Conservation (phyloP, 2,888 invertebrate genomes). For the Platyscelio sp. region DNA sequence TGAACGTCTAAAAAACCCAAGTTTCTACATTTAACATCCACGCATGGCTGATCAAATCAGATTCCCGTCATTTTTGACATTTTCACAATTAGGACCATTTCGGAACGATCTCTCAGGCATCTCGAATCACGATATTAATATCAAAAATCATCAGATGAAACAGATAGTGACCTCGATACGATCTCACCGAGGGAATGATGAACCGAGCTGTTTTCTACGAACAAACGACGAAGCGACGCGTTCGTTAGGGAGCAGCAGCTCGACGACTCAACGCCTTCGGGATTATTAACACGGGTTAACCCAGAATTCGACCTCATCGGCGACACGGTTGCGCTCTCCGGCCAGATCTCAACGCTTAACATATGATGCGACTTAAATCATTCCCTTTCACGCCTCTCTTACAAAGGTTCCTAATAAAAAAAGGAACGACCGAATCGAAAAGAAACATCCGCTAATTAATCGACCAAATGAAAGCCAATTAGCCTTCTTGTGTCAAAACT, state of each 20-base stretch:
- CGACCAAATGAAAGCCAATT: slow-evolving; percentile 70
- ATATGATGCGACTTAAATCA: slow-evolving; percentile 75
- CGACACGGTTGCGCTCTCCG: slow-evolving; percentile 48
- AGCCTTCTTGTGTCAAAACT: slow-evolving; percentile 50
- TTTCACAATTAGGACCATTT: slow-evolving; percentile 41
- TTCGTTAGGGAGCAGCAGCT: slow-evolving; percentile 61
- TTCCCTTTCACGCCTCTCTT: slow-evolving; percentile 66
- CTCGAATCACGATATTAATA: slow-evolving; percentile 51
- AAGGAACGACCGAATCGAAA: slow-evolving; percentile 6
- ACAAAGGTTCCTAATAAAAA: slow-evolving; percentile 26
- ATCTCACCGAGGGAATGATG: slow-evolving; percentile 49
- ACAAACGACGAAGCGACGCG: slow-evolving; percentile 58
- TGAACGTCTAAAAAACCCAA: background rate
- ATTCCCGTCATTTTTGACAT: slow-evolving; percentile 50
- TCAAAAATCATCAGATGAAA: slow-evolving; percentile 55
- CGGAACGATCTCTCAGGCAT: background rate
- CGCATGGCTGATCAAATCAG: slow-evolving; percentile 35
- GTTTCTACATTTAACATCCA: slow-evolving; percentile 35
- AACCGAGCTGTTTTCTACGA: slow-evolving; percentile 58
- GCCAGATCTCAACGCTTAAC: slow-evolving; percentile 33
- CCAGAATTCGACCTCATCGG: slow-evolving; percentile 55
- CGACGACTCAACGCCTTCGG: slow-evolving; percentile 66
- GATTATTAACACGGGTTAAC: slow-evolving; percentile 69
- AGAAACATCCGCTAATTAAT: slow-evolving; percentile 69
- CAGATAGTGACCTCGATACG: slow-evolving; percentile 38